These are phyloP conservation scores for Subacronicta megacephala DNA, from an alignment of 2,888 invertebrate species.

Conservation along the genomic window DNA sequence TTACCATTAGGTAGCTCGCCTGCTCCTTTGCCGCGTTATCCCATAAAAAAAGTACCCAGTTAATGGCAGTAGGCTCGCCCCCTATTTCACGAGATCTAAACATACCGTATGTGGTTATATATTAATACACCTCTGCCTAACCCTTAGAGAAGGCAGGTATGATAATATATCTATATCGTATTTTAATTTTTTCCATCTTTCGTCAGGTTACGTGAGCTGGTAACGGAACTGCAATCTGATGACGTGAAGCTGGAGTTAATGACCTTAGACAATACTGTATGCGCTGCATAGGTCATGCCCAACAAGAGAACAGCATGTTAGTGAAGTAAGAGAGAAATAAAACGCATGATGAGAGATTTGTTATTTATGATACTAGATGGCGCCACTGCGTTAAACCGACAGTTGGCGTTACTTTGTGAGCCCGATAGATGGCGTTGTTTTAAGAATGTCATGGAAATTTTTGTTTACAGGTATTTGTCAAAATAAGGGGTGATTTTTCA, in stretches of 20 bases:
- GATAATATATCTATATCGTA: too few relatives aligned
- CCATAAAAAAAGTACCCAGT: too few relatives aligned
- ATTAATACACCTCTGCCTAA: too few relatives aligned
- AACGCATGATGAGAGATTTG: neutral
- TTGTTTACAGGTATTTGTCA: too few relatives aligned
- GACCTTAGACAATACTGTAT: slow-evolving; percentile 73
- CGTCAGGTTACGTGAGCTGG: slow-evolving; percentile 79
- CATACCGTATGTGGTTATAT: too few relatives aligned
- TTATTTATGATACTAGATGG: slow-evolving; percentile 1
- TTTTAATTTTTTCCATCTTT: neutral
- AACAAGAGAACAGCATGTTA: neutral
- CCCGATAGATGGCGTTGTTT: neutral
- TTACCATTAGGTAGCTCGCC: too few relatives aligned
- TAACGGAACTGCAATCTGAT: slow-evolving; percentile 78
- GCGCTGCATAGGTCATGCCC: slow-evolving; percentile 73
- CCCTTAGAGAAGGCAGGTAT: too few relatives aligned
- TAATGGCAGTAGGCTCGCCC: too few relatives aligned
- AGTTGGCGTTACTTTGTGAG: neutral
- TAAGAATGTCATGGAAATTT: too few relatives aligned
- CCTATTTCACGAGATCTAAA: too few relatives aligned
- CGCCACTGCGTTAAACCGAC: neutral
- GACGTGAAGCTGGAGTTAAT: slow-evolving; percentile 79
- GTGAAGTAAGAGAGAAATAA: neutral
- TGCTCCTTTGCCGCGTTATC: too few relatives aligned
- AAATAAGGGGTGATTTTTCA: too few relatives aligned